These are phyloP conservation scores for Orthosia gothica DNA, from an alignment of 2,888 invertebrate genomes.

Conservation along the genomic window DNA sequence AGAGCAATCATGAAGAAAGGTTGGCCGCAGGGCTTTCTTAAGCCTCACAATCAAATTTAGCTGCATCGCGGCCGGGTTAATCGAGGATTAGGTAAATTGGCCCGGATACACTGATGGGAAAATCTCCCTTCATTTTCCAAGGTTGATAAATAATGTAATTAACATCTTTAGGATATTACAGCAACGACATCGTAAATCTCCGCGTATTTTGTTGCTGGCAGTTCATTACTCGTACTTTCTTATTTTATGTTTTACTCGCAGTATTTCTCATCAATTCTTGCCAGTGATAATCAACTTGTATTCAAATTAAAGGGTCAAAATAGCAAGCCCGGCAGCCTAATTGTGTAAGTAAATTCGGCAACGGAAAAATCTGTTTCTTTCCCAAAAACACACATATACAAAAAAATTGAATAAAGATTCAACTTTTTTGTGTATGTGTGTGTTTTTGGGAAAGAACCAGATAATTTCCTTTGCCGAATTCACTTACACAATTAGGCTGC, in stretches of 20 bases:
- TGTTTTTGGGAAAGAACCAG: too few relatives aligned
- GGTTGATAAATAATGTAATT: conserved; percentile 66
- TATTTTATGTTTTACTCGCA: not conserved
- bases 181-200: conserved; percentile 6
- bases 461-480: too few relatives aligned
- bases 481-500: too few relatives aligned
- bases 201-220: conserved; percentile 7
- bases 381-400: too few relatives aligned
- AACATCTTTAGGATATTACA: conserved; percentile 36
- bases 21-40: conserved; percentile 77
- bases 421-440: too few relatives aligned
- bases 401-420: too few relatives aligned
- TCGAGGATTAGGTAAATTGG: conserved; percentile 79
- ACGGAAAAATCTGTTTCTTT: too few relatives aligned
- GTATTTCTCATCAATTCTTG: not conserved
- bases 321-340: too few relatives aligned
- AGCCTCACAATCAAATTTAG: conserved; percentile 81
- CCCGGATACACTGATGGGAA: conserved; percentile 75
- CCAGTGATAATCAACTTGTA: not conserved
- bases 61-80: conserved; percentile 79
- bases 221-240: not conserved
- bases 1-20: conserved; percentile 79
- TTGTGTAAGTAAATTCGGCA: too few relatives aligned
- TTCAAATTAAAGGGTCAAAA: not conserved
- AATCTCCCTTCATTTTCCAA: conserved; percentile 68